Percentiles rank a stretch among this genome's conserved stretches.
These are phyloP conservation scores for Leptopilina clavipes DNA, from an alignment of 1,140 invertebrate genomes.

Conservation along the genomic window DNA sequence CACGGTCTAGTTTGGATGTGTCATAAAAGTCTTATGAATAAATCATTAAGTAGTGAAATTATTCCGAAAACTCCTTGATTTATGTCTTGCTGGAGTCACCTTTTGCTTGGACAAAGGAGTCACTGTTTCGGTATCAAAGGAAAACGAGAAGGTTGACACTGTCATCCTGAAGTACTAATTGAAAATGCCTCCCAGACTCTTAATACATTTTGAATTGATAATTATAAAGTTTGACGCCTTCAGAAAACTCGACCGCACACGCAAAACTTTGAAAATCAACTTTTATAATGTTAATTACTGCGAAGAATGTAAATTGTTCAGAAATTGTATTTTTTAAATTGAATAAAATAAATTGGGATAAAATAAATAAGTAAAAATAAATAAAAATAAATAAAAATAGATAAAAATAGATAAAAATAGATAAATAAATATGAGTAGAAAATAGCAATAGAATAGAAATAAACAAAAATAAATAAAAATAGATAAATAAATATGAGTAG, in stretches of 20 bases:
- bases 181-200: neutral
- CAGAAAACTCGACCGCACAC: neutral
- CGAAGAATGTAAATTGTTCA: too few relatives aligned
- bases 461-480: too few relatives aligned
- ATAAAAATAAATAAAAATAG: too few relatives aligned
- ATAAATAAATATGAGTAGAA: too few relatives aligned
- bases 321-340: too few relatives aligned
- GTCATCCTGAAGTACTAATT: slow-evolving; percentile 5
- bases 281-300: neutral
- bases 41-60: neutral
- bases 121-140: neutral
- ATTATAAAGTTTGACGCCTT: neutral
- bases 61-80: neutral
- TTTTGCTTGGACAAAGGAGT: neutral
- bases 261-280: slow-evolving; percentile 13
- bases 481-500: too few relatives aligned
- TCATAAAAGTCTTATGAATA: neutral
- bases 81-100: neutral
- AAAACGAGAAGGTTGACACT: slow-evolving; percentile 1
- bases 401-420: too few relatives aligned
- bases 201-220: neutral
- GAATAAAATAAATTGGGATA: too few relatives aligned
- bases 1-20: neutral
- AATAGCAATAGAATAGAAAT: too few relatives aligned
- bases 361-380: too few relatives aligned